Conservation (phyloP, 2,113 vertebrate genomes). For the Heliornis fulica region DNA sequence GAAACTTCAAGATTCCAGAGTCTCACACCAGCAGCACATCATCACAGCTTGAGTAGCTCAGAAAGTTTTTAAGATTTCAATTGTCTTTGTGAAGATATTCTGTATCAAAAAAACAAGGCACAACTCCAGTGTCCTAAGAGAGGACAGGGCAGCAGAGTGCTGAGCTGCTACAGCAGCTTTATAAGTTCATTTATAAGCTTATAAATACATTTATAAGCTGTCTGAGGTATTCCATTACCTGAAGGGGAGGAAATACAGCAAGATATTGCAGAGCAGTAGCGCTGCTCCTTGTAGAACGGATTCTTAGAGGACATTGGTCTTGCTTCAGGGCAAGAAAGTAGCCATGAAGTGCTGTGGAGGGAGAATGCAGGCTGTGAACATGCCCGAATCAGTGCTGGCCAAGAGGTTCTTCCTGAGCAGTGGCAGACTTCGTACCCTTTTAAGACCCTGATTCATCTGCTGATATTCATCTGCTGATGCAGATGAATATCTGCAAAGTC, state of each 20-base stretch:
- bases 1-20: neutral
- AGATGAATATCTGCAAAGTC: too few species aligned
- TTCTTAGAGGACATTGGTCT: neutral
- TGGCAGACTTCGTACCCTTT: neutral
- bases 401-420: neutral
- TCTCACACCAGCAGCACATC: neutral
- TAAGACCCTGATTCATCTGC: too few species aligned
- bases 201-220: neutral
- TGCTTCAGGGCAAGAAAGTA: neutral
- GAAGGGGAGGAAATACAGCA: neutral
- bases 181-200: too few species aligned
- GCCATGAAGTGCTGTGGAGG: neutral
- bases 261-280: neutral
- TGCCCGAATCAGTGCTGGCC: neutral
- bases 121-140: neutral
- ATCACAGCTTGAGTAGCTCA: neutral
- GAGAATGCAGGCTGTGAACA: neutral
- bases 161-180: too few species aligned
- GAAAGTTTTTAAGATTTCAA: neutral
- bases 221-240: neutral
- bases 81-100: neutral
- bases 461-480: too few species aligned
- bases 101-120: neutral
- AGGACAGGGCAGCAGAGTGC: neutral
- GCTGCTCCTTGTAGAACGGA: neutral